Base-by-base conservation (phyloP, 2,888 invertebrate species). In the Drosophila gaucha region DNA sequence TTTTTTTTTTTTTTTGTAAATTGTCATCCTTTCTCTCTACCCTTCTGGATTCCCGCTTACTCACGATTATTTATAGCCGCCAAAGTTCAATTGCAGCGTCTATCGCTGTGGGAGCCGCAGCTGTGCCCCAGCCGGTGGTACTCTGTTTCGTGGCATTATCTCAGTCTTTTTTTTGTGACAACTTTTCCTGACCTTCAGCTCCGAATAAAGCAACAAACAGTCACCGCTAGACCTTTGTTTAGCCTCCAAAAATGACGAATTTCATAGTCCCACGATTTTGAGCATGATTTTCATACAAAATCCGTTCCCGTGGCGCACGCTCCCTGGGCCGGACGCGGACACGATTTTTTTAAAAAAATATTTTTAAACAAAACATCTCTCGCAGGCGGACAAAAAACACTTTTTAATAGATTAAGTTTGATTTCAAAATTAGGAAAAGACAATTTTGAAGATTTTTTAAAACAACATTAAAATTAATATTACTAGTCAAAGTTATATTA, bases 41-140 rank as follows among this genome's bases (percentile, higher is more conserved):
- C 14, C 3, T 35, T 18, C 6, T 14, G 18, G 9, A 16, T 12
- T 18, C 10, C 9, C 10, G 22, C 24, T 12, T 28, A 14, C 4
- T 24, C 30, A 33, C 28, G 14, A 36, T 14, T 73, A 74, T 74
- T 74, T 74, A 74, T 74, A 70, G 67, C 52, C 58, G 52, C 35
- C 55, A 68, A 52, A 68, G 73, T 74, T 73, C 74, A 74, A 73
- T 70, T 60, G 70, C 74, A 69, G 22, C 66, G 28, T 62, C 66
- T 69, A 73, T 73, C 74, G 74, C 73, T 73, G 74, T 73, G 73
- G 73, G 73, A 74, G 74, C 57, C 50, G 28, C 59, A 69, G 65
- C 69, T 65, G 68, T 55, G 63, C 47, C 38, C 68, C 73, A 59
- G 67, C 67, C 68, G 72, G 73, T 49, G 73, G 51, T 30, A 28